Evolutionary conservation across 2,113 vertebrate species (phyloP), one percentile per base, ranked within the genome.

Genomic region (Pavo muticus): DNA sequence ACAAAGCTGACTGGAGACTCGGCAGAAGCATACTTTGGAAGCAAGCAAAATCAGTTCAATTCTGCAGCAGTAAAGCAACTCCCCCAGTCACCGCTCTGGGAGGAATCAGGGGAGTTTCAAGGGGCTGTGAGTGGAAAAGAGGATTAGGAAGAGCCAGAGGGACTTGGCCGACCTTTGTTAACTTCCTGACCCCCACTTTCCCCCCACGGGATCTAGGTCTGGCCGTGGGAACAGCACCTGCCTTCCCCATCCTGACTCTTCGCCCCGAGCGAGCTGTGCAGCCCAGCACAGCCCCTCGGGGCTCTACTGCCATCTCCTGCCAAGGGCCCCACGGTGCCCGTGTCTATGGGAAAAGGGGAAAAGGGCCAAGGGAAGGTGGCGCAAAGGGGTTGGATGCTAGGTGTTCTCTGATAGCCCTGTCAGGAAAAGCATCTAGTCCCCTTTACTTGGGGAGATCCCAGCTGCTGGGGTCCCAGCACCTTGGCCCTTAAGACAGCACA

Each of bases 151-250:
- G 86, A 96, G 94, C 95, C 92, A 93, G 94, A 1, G 6, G 61
- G 91, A 96, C 65, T 96, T 95, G 95, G 95, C 86, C 2, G 84
- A 96, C 94, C 95, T 93, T 92, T 69, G 47, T 44, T 90, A 92
- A 90, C 94, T 96, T 96, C 92, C 94, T 81, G 92, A 96, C 95
- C 93, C n/a, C n/a, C 2, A 4, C 60, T 88, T 90, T 90, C 57
- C 3, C 64, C 92, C 40, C 18, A 50, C 76, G 93, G 93, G 93
- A 96, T 56, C 60, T 0, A 3, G 59, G 45, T 93, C 72, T 88
- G 92, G 94, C 64, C 52, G 91, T 96, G 96, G 92, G 96, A 96
- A 96, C 94, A 94, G 83, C 96, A 96, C 95, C 96, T 96, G 95
- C 86, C 86, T 96, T 95, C 90, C 44, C 71, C 82, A 91, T 40